Evolutionary conservation across 1,140 invertebrate genomes (phyloP), one percentile per base, ranked within the genome.

Genomic region (Ylistrum balloti): DNA sequence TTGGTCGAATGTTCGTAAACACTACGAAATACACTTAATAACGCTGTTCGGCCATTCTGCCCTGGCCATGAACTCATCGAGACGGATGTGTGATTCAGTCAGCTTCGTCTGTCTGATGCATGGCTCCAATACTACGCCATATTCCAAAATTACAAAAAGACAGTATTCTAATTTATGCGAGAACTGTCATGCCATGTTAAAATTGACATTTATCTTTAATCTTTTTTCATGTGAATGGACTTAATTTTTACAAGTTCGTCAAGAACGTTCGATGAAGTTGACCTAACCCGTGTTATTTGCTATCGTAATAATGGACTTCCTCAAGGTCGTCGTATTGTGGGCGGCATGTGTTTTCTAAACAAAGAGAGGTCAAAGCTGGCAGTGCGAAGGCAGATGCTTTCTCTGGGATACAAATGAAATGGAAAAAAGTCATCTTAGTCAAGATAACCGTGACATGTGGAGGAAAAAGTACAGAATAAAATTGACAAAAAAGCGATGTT

Each of bases 21-120:
- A 28, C 56, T 74, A 74, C 28, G 56, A 74, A 74, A 74, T 74
- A 74, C 56, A 74, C 56, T 74, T 74, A 74, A 74, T 74, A n/a
- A 74, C 56, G 56, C 56, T 28, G 56, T 74, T 74, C 56, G 56
- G 56, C 56, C 56, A 74, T 74, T 74, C 56, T 74, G 56, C 56
- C 56, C 56, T 74, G 56, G 11, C 56, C 56, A 74, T 74, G 56
- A 74, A 74, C 56, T 28, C 56, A n/a, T 1, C 11, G 22, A 5
- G 28, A 3, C 56, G n/a, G 35, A 13, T 17, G 0, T 45, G 9
- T 74, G n/a, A 74, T 28, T 74, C n/a, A 17, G 22, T 56, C 56
- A 74, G n/a, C 56, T 48, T 74, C 56, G n/a, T 17, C 2, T n/a
- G 56, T 17, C 56, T 9, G 22, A n/a, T 28, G 56, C 28, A 17